Percentiles rank a stretch among this genome's conserved stretches.
Evolutionary conservation across 2,888 invertebrate species (phyloP).

Genomic region (Himalopsyche tibetana): DNA sequence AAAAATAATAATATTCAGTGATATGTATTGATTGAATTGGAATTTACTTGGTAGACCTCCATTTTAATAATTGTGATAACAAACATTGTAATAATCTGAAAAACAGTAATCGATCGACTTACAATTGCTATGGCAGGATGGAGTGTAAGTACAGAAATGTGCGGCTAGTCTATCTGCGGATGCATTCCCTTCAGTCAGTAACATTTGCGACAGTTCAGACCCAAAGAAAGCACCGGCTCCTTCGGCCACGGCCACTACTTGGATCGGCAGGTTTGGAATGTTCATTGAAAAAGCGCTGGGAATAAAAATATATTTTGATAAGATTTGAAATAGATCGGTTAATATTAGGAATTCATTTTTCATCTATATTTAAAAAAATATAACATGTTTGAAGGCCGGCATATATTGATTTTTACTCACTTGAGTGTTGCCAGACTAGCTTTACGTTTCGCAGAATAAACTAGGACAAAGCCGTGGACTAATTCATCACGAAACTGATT

Average conservation of each 20-base stretch:
- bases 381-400: neutral
- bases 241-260: conserved; percentile 95
- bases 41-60: no score
- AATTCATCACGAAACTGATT: conserved; percentile 94
- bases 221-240: conserved; percentile 93
- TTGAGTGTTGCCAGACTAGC: conserved; percentile 94
- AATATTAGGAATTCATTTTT: neutral
- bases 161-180: conserved; percentile 93
- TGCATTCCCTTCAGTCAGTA: conserved; percentile 95
- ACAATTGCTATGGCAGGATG: conserved; percentile 92
- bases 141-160: conserved; percentile 93
- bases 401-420: conserved; percentile 74
- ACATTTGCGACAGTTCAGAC: conserved; percentile 90
- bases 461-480: conserved; percentile 95
- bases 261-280: conserved; percentile 94
- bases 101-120: conserved; percentile 68
- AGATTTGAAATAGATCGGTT: no score
- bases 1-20: no score
- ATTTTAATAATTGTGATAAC: no score
- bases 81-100: no score
- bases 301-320: neutral
- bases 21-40: no score
- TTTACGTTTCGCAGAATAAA: conserved; percentile 95
- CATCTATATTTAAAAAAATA: neutral
- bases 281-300: conserved; percentile 93